phyloP scores from a whole-genome alignment of 1,140 invertebrate species.

The Lysiphlebus fabarum region DNA sequence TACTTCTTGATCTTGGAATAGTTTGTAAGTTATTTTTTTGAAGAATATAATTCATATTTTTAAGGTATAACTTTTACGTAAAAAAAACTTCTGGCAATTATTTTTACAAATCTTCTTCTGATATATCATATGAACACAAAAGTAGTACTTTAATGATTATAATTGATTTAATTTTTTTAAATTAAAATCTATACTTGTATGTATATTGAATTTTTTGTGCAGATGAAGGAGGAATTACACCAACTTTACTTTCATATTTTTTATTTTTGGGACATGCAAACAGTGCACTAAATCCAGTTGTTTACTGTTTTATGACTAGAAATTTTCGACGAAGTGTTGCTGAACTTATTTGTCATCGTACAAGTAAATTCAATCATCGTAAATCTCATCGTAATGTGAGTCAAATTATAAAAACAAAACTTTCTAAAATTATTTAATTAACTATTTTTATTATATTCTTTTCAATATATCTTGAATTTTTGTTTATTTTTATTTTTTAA shows the following conservation, averaged over 20 bases:
- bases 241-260: conserved; percentile 49
- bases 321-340: conserved; percentile 74
- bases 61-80: too few species aligned
- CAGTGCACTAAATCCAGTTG: conserved; percentile 82
- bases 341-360: conserved; percentile 57
- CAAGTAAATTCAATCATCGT: conserved; percentile 19
- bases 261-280: conserved; percentile 69
- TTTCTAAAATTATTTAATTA: too few species aligned
- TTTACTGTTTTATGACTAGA: conserved; percentile 84
- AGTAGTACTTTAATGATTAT: too few species aligned
- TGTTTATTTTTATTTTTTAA: too few species aligned
- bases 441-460: too few species aligned
- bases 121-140: too few species aligned
- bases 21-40: conserved; percentile 32
- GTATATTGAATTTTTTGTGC: conserved; percentile 18
- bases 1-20: conserved; percentile 60
- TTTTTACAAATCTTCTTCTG: too few species aligned
- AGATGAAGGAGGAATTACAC: conserved; percentile 28
- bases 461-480: too few species aligned
- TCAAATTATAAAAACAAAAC: neutral
- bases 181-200: conserved; percentile 15
- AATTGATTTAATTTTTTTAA: neutral
- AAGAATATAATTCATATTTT: too few species aligned
- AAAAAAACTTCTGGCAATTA: too few species aligned
- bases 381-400: conserved; percentile 25